Conservation (phyloP, 2,113 vertebrate species). For the Poeciliopsis turrubarensis region DNA sequence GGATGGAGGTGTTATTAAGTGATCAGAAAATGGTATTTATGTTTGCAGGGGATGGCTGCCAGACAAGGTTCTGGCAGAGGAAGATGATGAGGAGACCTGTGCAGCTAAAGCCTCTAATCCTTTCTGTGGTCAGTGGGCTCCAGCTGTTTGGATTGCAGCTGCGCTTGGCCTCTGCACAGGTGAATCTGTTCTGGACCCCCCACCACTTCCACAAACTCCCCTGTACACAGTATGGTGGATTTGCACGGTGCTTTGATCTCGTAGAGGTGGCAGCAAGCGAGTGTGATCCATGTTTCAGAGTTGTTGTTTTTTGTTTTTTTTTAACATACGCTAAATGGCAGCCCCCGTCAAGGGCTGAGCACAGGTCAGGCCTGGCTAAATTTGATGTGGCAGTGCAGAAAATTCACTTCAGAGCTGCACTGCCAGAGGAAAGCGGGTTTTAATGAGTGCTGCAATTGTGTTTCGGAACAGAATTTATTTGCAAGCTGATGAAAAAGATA, state of each 20-base stretch:
- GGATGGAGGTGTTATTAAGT: conserved; percentile 57
- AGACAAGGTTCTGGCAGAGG: conserved; percentile 45
- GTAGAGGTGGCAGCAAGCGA: conserved; percentile 28
- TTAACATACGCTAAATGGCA: conserved; percentile 59
- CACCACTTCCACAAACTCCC: conserved; percentile 17
- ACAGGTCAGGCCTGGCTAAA: conserved; percentile 63
- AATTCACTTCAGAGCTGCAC: conserved; percentile 65
- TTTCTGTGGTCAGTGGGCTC: conserved; percentile 54
- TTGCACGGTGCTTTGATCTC: conserved; percentile 70
- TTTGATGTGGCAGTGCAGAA: conserved; percentile 66
- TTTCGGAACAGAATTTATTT: conserved; percentile 28
- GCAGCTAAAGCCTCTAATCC: conserved; percentile 73
- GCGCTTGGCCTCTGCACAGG: conserved; percentile 55
- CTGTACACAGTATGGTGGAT: conserved; percentile 41
- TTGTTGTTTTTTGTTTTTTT: conserved; percentile 8
- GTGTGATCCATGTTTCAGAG: conserved; percentile 50
- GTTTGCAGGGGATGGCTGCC: conserved; percentile 59
- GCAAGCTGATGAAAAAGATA: conserved; percentile 11
- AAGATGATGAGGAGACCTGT: conserved; percentile 71
- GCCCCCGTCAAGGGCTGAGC: conserved; percentile 51
- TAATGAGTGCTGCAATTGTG: conserved; percentile 41
- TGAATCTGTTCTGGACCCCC: conserved; percentile 45
- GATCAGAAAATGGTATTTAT: conserved; percentile 67
- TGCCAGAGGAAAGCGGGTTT: conserved; percentile 40
- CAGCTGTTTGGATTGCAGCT: conserved; percentile 63